Evolutionary conservation across 92 coral and sea anemone species (phyloP), one percentile per base, ranked within the genome.

Genomic region (Zoanthus gigantus): DNA sequence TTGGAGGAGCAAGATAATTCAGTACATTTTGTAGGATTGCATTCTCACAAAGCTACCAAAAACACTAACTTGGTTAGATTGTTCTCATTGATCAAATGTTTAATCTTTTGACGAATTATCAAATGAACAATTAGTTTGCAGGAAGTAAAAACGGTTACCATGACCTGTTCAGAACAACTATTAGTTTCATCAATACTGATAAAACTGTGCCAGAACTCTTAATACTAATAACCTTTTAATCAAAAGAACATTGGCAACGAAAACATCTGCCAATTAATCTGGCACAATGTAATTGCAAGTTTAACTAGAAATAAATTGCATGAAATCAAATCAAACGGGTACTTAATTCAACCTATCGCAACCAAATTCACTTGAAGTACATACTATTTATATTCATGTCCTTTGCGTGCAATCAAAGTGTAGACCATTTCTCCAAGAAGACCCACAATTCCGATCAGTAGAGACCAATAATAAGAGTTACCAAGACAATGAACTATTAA

Each of bases 361-460:
- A 50, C 56, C 12, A 50, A 50, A 50, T 1, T 7, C 56, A 92
- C 98, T 93, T 90, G 23, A 23, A 23, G 23, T 23, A 23, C 23
- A 23, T 23, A 96, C 98, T 96, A 96, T 86, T 95, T 96, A 78
- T 95, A 96, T 61, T 96, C 98, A 44, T 95, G 98, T 74, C 98
- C 98, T 90, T 92, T 94, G 30, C 98, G 92, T 14, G 95, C 98
- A 23, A 96, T 79, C 31, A 96, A 82, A 18, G 98, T 96, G 79
- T 96, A 96, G 32, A 89, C 76, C 94, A 95, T 96, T 88, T 96
- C 98, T 12, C 95, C 88, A 32, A 95, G 83, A 83, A 96, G 87
- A 30, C 91, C 85, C 34, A 93, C 88, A 50, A 96, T 92, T 18
- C 98, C 98, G 16, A 87, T 47, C 45, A 96, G 84, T 9, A 94